Evolutionary conservation across 2,113 vertebrate species (phyloP), one percentile per base, ranked within the genome.

Genomic region (Pholis gunnellus): DNA sequence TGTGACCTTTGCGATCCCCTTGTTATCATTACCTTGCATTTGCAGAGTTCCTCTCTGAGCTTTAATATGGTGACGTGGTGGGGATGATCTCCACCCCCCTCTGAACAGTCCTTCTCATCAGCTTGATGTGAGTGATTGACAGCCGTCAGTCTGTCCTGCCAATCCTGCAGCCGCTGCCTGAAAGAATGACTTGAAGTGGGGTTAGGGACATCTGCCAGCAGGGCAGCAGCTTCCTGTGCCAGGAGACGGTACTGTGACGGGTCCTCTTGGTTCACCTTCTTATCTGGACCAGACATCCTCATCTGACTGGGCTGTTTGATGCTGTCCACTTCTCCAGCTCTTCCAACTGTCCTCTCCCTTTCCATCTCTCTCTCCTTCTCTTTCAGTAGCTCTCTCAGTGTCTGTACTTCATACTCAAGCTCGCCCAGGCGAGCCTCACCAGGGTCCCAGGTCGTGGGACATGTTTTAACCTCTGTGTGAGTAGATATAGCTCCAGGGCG

Each of bases 321-420:
- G 42, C 25, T 1, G 9, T 69, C 31, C 36, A 10, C 63, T 25
- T 87, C 74, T 59, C 3, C 68, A 27, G 5, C 18, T 68, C 34
- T 34, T 27, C 29, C 64, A 15, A 2, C 46, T 9, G 78, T 52
- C 72, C n/a, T 95, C 93, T 68, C 93, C 59, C 93, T 96, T 75
- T 94, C 96, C 79, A 96, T 92, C 89, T 97, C 95, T 56, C 89
- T 90, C 81, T 90, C 94, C 75, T 95, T 96, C 78, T 95, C 97
- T 83, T 95, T 96, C 89, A 97, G 93, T 70, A 96, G 95, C 91
- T 97, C 95, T 73, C 95, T 93, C 61, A 97, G 94, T 27, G 95
- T 92, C 79, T 94, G 95, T 29, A 96, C 95, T 88, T 97, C 96
- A 85, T 95, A 92, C 87, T 97, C 95, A 94, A 97, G 96, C 90